Conservation (phyloP, 2,888 invertebrate species). For the Cybosia mesomella region DNA sequence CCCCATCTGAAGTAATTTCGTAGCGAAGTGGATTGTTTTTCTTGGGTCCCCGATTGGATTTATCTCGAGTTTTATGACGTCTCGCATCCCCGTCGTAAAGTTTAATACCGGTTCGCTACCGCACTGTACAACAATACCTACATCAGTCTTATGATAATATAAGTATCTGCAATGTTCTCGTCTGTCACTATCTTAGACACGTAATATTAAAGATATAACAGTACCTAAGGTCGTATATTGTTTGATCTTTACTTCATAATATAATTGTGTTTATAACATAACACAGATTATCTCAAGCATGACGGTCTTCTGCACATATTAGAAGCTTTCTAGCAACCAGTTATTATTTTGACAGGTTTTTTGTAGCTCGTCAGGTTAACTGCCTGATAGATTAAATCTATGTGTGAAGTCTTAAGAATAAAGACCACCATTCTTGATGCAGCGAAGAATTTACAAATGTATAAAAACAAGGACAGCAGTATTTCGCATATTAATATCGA, state of each 20-base stretch:
- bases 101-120: constrained; percentile 81
- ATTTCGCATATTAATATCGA: no score
- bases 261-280: neutral
- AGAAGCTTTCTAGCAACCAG: neutral
- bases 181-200: constrained; percentile 11
- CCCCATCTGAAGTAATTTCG: constrained; percentile 69
- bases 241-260: neutral
- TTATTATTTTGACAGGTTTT: neutral
- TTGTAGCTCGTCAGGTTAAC: neutral
- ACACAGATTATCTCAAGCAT: neutral
- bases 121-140: constrained; percentile 58
- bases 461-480: no score
- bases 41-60: constrained; percentile 82
- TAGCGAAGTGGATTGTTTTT: constrained; percentile 82
- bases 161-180: constrained; percentile 28
- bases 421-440: no score
- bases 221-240: neutral
- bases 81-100: constrained; percentile 84
- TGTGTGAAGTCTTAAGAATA: neutral
- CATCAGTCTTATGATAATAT: constrained; percentile 50
- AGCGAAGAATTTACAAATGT: no score
- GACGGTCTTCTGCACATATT: neutral
- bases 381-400: neutral
- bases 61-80: constrained; percentile 84
- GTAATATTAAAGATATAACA: neutral